Evolutionary conservation across 1,140 invertebrate genomes (phyloP).

Genomic region (Drosophila ficusphila): DNA sequence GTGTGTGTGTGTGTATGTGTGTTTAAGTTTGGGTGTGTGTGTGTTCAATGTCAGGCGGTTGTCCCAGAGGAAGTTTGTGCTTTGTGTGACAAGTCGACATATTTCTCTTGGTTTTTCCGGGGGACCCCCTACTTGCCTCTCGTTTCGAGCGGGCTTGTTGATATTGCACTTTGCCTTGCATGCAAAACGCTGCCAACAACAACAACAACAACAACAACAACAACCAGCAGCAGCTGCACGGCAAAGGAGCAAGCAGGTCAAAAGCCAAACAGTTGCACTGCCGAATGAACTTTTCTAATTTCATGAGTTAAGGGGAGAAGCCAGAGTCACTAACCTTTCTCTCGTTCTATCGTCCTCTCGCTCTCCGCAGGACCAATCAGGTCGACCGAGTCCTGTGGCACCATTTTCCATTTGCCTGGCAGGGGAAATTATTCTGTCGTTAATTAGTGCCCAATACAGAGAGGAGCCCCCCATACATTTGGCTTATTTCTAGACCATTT

Average conservation of each 20-base stretch:
- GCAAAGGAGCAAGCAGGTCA: slow-evolving; percentile 35
- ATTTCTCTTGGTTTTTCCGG: slow-evolving; percentile 41
- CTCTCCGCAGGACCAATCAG: slow-evolving; percentile 3
- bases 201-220: too few species aligned
- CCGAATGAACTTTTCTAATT: slow-evolving; percentile 79
- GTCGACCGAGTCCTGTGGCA: slow-evolving; percentile 7
- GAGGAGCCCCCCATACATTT: slow-evolving; percentile 51
- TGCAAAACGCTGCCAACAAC: slow-evolving; percentile 67
- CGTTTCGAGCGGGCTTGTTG: slow-evolving; percentile 61
- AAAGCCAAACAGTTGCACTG: slow-evolving; percentile 77
- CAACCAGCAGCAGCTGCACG: slow-evolving; percentile 22
- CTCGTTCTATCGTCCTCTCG: not conserved
- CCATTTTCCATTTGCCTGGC: slow-evolving; percentile 59
- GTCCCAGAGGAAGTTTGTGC: slow-evolving; percentile 59
- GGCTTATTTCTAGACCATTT: slow-evolving; percentile 77
- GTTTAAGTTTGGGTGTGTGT: too few species aligned
- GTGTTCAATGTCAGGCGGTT: slow-evolving; percentile 42
- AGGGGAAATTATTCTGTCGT: slow-evolving; percentile 77
- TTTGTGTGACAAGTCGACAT: slow-evolving; percentile 73
- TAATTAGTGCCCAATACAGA: slow-evolving; percentile 70
- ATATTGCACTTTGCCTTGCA: slow-evolving; percentile 79
- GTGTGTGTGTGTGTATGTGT: slow-evolving; percentile 16
- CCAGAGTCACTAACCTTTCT: not conserved
- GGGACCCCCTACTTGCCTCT: slow-evolving; percentile 4
- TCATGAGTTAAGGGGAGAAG: slow-evolving; percentile 13